Conservation (phyloP, 2,888 invertebrate genomes). For the Sinodicranocentrus sp. region DNA sequence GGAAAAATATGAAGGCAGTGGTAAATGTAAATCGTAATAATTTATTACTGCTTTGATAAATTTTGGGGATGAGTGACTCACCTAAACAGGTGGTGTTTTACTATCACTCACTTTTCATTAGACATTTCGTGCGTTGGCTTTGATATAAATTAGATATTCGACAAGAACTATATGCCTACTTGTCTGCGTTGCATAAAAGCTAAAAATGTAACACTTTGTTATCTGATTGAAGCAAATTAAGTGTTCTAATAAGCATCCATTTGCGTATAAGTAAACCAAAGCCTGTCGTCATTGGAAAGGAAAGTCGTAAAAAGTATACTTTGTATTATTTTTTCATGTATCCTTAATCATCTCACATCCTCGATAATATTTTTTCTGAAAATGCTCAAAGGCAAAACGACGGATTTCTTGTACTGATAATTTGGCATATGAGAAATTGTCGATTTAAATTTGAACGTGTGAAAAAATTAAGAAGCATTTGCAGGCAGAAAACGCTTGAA, state of each 20-base stretch:
- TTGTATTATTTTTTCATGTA: too few relatives aligned
- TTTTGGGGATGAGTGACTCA: slow-evolving; percentile 30
- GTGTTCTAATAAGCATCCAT: slow-evolving; percentile 8
- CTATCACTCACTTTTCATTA: too few relatives aligned
- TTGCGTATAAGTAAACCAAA: neutral
- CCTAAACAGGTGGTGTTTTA: slow-evolving; percentile 29
- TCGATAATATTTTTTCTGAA: neutral
- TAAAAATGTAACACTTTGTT: neutral
- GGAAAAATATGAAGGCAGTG: slow-evolving; percentile 33
- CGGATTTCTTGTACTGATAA: slow-evolving; percentile 3
- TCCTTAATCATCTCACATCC: neutral
- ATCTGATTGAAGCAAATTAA: slow-evolving; percentile 56
- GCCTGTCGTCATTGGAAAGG: slow-evolving; percentile 30
- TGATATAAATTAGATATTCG: slow-evolving; percentile 17
- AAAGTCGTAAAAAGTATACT: neutral
- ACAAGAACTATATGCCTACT: neutral
- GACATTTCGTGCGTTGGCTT: too few relatives aligned
- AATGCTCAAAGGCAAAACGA: slow-evolving; percentile 8
- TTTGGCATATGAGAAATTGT: neutral
- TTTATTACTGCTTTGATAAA: slow-evolving; percentile 42
- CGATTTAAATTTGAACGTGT: slow-evolving; percentile 24
- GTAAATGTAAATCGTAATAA: slow-evolving; percentile 55
- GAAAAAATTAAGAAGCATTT: neutral
- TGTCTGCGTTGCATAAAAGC: neutral
- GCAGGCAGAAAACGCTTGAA: too few relatives aligned